Conservation (phyloP, 2,113 vertebrate genomes). For the Leptodactylus fuscus region DNA sequence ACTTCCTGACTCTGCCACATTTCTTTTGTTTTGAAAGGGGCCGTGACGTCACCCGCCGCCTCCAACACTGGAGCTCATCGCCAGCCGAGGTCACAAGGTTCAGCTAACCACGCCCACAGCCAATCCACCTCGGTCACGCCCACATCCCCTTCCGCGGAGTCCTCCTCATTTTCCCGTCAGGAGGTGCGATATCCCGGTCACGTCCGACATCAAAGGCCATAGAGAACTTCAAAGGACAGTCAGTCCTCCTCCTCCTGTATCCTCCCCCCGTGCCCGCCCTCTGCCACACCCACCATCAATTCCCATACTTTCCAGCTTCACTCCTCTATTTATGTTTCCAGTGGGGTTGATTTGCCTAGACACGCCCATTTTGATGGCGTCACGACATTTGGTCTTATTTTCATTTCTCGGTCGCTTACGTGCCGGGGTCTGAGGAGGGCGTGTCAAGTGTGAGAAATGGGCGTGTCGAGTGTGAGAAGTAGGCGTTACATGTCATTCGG, state of each 20-base stretch:
- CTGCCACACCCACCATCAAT: background rate
- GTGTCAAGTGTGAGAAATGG: background rate
- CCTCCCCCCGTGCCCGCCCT: background rate
- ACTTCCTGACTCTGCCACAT: constrained; percentile 55
- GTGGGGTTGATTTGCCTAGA: background rate
- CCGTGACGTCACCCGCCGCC: constrained; percentile 50
- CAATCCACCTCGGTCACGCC: constrained; percentile 42
- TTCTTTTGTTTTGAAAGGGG: constrained; percentile 62
- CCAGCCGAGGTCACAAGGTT: constrained; percentile 56
- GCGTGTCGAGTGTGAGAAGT: background rate
- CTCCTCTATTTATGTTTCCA: constrained; percentile 52
- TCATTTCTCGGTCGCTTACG: background rate
- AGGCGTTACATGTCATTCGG: background rate
- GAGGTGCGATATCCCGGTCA: constrained; percentile 60
- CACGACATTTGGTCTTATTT: background rate
- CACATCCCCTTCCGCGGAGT: constrained; percentile 47
- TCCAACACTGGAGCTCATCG: constrained; percentile 44
- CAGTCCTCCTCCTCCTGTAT: background rate
- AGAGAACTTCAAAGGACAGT: constrained; percentile 57
- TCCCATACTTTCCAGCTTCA: background rate
- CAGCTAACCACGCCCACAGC: constrained; percentile 58
- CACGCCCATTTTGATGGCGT: background rate
- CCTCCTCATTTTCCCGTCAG: constrained; percentile 55
- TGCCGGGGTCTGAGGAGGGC: background rate
- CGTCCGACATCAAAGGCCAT: constrained; percentile 53